Evolutionary conservation across 2,797 vertebrate genomes (phyloP), one percentile per base, ranked within the genome.

Genomic region (Dicrostonyx torquatus): DNA sequence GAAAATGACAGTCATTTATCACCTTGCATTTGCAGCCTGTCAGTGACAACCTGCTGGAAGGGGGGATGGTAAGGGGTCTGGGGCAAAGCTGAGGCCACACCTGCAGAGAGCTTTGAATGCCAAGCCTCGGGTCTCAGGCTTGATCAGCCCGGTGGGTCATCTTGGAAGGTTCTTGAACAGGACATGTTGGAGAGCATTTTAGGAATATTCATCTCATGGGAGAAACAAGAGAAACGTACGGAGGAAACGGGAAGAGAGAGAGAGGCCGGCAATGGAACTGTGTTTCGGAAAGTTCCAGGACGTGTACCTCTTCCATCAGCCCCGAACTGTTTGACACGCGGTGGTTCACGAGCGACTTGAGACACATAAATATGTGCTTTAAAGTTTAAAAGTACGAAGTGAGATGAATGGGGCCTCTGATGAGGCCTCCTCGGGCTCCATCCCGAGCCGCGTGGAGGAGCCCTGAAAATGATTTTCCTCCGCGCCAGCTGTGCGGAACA

Each of bases 331-430:
- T 96, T 96, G 97, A 95, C 96, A 9, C 11, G 91, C 94, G 22
- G 7, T 77, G 91, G 80, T 97, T 97, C 97, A 97, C 90, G 95
- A 92, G 91, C 95, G 94, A 96, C 96, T 91, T 86, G 95, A 96
- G 97, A 95, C 96, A 94, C 93, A 96, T 97, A 97, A 97, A 97
- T 96, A 96, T 95, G 88, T 94, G 94, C 96, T 97, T 97, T 97
- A 96, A 97, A 97, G 89, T 97, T 96, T 96, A 90, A 94, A 96
- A 97, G 96, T 96, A 92, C 82, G 77, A 87, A 93, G 95, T 92
- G 95, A 97, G 97, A 97, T 97, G 97, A 96, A 97, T 97, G 95
- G 68, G 79, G 20, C 87, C 84, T 93, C 94, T 96, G 94, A 97
- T 92, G 96, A 97, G 88, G 79, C 94, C 78, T 95, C 84, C 95